These are phyloP conservation scores for Aphelenchoides avenae DNA, from an alignment of 1,140 invertebrate species.

Conservation along the genomic window DNA sequence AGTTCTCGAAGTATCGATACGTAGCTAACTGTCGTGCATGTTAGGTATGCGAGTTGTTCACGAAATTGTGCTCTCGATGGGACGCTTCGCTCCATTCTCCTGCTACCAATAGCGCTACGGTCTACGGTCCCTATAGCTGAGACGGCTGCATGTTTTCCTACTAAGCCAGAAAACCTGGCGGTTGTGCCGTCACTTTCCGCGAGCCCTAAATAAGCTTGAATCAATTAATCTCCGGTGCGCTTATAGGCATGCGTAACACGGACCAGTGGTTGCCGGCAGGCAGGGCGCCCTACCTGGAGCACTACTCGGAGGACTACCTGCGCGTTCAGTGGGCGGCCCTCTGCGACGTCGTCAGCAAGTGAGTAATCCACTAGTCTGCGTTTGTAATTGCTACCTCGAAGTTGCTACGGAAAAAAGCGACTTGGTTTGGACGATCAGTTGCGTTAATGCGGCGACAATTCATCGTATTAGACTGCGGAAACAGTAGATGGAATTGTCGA, in stretches of 20 bases:
- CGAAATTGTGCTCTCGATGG: too few relatives aligned
- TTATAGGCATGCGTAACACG: constrained; percentile 56
- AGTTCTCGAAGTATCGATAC: neutral
- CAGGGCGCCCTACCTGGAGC: constrained; percentile 48
- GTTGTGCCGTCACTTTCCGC: constrained; percentile 1
- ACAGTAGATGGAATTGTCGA: too few relatives aligned
- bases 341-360: constrained; percentile 55
- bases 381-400: constrained; percentile 10
- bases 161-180: too few relatives aligned
- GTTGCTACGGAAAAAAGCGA: neutral
- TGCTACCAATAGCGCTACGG: too few relatives aligned
- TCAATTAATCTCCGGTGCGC: too few relatives aligned
- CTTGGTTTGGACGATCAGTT: constrained; percentile 2
- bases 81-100: too few relatives aligned
- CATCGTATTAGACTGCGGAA: too few relatives aligned
- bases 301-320: constrained; percentile 52
- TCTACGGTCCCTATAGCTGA: too few relatives aligned
- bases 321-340: constrained; percentile 55
- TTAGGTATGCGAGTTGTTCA: too few relatives aligned
- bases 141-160: too few relatives aligned
- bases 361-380: constrained; percentile 7
- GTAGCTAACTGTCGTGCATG: too few relatives aligned
- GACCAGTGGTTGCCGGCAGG: constrained; percentile 52
- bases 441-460: too few relatives aligned
- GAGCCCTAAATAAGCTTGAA: constrained; percentile 5